phyloP scores from a whole-genome alignment of 2,113 vertebrate genomes.

The Candoia aspera region DNA sequence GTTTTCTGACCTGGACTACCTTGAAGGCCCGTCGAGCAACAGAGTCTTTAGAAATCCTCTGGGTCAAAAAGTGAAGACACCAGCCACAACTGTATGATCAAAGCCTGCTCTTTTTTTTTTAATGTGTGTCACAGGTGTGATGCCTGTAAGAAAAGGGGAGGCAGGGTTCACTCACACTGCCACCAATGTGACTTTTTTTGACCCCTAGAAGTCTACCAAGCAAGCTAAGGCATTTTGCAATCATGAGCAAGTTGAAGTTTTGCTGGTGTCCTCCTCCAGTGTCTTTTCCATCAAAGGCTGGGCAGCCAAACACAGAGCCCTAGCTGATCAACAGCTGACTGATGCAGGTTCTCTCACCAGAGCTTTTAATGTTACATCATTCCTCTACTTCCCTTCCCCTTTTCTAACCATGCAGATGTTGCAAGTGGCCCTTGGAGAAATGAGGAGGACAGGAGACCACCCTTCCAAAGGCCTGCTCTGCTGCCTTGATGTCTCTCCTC shows the following conservation, averaged over 20 bases:
- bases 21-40: too few species aligned
- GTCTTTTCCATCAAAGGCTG: background rate
- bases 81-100: too few species aligned
- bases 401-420: background rate
- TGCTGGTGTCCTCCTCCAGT: too few species aligned
- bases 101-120: too few species aligned
- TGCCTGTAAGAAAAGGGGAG: too few species aligned
- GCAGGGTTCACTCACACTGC: background rate
- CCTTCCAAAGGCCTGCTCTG: background rate
- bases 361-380: background rate
- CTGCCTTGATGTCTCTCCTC: background rate
- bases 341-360: background rate
- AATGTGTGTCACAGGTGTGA: too few species aligned
- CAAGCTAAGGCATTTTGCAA: background rate
- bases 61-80: too few species aligned
- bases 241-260: background rate
- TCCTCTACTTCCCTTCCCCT: background rate
- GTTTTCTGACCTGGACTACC: too few species aligned
- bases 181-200: background rate
- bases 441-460: background rate
- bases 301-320: background rate
- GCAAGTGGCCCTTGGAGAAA: background rate
- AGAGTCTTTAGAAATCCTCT: too few species aligned
- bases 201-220: background rate
- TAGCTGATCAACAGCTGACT: background rate